A percentile compares a stretch with the other conserved stretches of the same genome.
phyloP scores from a whole-genome alignment of 2,888 invertebrate genomes.

The Campoplex capitator region DNA sequence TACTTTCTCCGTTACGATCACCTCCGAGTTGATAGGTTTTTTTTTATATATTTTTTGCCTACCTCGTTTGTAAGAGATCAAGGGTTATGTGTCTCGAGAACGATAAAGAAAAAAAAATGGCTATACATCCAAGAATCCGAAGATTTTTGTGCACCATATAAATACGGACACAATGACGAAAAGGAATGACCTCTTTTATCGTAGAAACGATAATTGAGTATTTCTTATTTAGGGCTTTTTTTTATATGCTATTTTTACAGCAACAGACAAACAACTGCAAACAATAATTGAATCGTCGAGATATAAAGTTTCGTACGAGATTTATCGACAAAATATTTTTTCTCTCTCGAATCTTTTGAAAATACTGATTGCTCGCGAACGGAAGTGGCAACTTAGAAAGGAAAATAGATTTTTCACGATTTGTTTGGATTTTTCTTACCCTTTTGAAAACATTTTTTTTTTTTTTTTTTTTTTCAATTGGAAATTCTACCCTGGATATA shows the following conservation, averaged over 20 bases:
- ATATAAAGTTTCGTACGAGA: neutral
- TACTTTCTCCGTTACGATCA: slow-evolving; percentile 24
- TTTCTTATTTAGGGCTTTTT: neutral
- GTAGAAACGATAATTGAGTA: neutral
- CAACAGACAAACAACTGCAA: neutral
- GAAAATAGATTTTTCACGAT: neutral
- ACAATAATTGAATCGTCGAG: neutral
- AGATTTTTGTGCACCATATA: slow-evolving; percentile 9
- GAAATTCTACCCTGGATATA: neutral
- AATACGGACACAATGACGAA: neutral
- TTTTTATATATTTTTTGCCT: slow-evolving; percentile 11
- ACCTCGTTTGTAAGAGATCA: slow-evolving; percentile 37
- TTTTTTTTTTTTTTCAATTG: no score
- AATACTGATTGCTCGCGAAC: neutral
- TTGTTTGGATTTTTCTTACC: neutral
- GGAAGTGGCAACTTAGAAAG: neutral
- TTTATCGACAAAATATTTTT: neutral
- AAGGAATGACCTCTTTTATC: neutral
- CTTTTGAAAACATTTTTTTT: neutral
- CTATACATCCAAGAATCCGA: slow-evolving; percentile 3
- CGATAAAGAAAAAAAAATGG: slow-evolving; percentile 6
- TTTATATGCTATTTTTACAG: neutral
- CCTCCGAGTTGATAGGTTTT: slow-evolving; percentile 48
- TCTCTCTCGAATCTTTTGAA: neutral
- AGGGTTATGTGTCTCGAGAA: slow-evolving; percentile 38